Base-by-base conservation (phyloP, 2,113 vertebrate genomes). In the Etheostoma spectabile region DNA sequence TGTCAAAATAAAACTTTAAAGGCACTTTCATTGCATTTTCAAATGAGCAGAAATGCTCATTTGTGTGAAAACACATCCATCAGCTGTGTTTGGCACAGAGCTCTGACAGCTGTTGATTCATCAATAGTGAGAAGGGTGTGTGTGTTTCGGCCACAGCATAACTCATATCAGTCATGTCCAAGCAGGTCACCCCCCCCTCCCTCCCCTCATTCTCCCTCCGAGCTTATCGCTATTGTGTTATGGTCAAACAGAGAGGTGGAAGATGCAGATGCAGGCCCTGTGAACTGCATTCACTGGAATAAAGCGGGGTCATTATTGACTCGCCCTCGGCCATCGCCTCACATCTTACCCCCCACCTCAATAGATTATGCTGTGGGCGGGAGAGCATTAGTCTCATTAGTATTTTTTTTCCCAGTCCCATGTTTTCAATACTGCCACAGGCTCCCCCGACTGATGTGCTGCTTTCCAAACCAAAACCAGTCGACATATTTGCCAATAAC, bases 231-330 rank as follows among this genome's bases (percentile, higher is more conserved):
- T 55, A 55, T 42, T 24, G 66, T 35, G 18, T 52, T 35, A 55
- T 38, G 38, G 38, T 38, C 56, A 38, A 59, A 66, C 35, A 30
- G n/a, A 12, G 53, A 51, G 76, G 27, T 70, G 51, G 61, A 84
- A 83, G 87, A 89, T 85, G 74, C 60, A 72, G 74, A 46, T 48
- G 55, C 65, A 33, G 27, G 16, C 52, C 71, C 21, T 27, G 15
- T 51, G 77, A 73, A 63, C 80, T 5, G 27, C 45, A 75, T 63
- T 63, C 76, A 22, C 68, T 64, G 27, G 76, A 65, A 91, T 85
- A 77, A 85, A 71, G 65, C 72, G 16, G 55, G 76, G 74, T 79
- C 80, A 74, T 91, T 86, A 91, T 82, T 67, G 83, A 80, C 77
- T 82, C 3, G 68, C 88, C 87, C 85, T 56, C 15, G n/a, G 86